Base-by-base conservation (phyloP, 2,797 vertebrate species). In the Thaleichthys pacificus region DNA sequence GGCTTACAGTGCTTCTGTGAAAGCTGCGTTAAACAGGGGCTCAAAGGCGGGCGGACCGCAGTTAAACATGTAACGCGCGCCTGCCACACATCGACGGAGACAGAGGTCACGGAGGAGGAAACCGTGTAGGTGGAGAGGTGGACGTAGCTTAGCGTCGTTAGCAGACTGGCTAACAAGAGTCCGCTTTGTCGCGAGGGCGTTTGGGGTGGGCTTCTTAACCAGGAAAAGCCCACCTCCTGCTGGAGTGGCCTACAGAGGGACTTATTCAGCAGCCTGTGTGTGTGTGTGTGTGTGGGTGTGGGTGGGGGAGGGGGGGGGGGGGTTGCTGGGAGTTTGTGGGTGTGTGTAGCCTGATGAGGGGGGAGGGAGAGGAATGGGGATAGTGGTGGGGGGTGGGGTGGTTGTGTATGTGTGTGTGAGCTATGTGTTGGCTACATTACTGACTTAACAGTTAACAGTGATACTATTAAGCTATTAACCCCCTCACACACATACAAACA, bases 361-460 rank as follows among this genome's bases (percentile, higher is more conserved):
- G 24, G n/a, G 17, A 51, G n/a, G 21, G 51, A 6, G 8, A 30
- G 14, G 47, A 17, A n/a, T 14, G 22, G 17, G 38, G 1, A 14
- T 7, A 19, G 47, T 0, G 67, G 3, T 6, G 28, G 51, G 24
- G 12, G 26, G 2, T 42, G 9, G 19, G 26, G 42, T 5, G 47
- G 38, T 38, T 38, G 35, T 38, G 35, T 38, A 38, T 42, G 1
- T 12, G 68, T 38, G 22, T 22, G 60, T 47, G 30, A 61, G 17
- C 3, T 63, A 17, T 66, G 61, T 38, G 71, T 51, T 78, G 75
- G 77, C 85, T 77, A 68, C n/a, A 61, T 60, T 60, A 47, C 32
- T 28, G n/a, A 75, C 5, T 14, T 70, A 73, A 42, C 80, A 77
- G 71, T 89, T 87, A 87, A 89, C 85, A 79, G 75, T 77, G 80